Evolutionary conservation across 2,888 invertebrate species (phyloP), one percentile per base, ranked within the genome.

Genomic region (Ichneumon xanthorius): DNA sequence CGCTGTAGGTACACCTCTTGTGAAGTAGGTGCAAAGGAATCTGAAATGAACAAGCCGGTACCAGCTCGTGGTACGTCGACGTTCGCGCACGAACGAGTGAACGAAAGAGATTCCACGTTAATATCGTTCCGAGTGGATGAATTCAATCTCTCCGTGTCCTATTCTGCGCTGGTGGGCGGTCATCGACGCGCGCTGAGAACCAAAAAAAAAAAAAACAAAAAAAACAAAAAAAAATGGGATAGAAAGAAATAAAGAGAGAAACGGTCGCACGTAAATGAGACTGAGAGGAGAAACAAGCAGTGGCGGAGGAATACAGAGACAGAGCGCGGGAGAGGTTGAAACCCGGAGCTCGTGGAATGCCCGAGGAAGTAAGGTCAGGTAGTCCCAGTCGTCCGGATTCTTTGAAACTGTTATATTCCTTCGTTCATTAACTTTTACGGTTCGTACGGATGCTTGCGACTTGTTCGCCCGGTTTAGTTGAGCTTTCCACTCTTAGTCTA

Each of bases 341-440:
- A 55, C 76, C 48, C 19, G 55, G 68, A 33, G 40, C 30, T 61
- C 53, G 65, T 40, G 75, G 73, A 75, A 53, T 61, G 68, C 75
- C 53, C 61, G 71, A 37, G 79, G 70, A 79, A 77, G 75, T 58
- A 75, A 73, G 58, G 61, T 82, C 72, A 30, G 55, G 78, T 73
- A 55, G 53, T 82, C 48, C 19, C 37, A 58, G 50, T 61, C 55
- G 58, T 53, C 37, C 67, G 80, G 82, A 89, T 89, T 89, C 89
- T 89, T 89, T 80, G 83, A 53, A 89, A 90, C 85, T 87, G 89
- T 89, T 89, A 89, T 85, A 85, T 88, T 88, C 85, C 87, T 88
- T 86, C 85, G 87, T 88, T 90, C 90, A 89, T 90, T 90, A 90
- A 89, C 89, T 90, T 90, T 90, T 90, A 90, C 88, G 89, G 82